Conservation (phyloP, 2,113 vertebrate species). For the Centropus unirufus region DNA sequence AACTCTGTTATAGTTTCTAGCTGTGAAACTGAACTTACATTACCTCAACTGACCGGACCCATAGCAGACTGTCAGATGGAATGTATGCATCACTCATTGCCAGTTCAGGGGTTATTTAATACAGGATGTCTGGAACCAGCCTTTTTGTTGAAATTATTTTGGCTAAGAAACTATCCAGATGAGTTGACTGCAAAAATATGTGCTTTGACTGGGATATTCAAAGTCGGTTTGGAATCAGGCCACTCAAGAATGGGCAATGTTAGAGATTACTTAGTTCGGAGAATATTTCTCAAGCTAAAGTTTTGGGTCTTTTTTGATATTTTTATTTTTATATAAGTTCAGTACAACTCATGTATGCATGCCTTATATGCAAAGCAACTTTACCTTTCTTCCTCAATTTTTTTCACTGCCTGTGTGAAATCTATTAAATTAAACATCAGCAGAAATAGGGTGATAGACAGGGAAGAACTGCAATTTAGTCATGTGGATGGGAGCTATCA, state of each 20-base stretch:
- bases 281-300: neutral
- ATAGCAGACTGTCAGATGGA: conserved; percentile 58
- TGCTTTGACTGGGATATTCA: conserved; percentile 66
- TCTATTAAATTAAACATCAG: neutral
- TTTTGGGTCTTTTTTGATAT: neutral
- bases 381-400: neutral
- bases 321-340: neutral
- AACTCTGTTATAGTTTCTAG: conserved; percentile 24
- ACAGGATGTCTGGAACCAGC: conserved; percentile 70
- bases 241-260: neutral
- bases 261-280: conserved; percentile 14
- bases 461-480: neutral
- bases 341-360: neutral
- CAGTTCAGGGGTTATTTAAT: conserved; percentile 76
- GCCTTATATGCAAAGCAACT: neutral
- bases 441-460: neutral
- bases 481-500: neutral
- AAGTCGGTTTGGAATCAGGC: neutral
- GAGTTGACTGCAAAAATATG: conserved; percentile 64
- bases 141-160: conserved; percentile 71
- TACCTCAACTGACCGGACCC: conserved; percentile 71
- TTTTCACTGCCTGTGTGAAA: neutral
- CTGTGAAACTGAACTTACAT: conserved; percentile 60
- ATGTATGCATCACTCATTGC: conserved; percentile 67
- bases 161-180: conserved; percentile 69